Conservation (phyloP, 2,113 vertebrate species). For the Callaeas wilsoni region DNA sequence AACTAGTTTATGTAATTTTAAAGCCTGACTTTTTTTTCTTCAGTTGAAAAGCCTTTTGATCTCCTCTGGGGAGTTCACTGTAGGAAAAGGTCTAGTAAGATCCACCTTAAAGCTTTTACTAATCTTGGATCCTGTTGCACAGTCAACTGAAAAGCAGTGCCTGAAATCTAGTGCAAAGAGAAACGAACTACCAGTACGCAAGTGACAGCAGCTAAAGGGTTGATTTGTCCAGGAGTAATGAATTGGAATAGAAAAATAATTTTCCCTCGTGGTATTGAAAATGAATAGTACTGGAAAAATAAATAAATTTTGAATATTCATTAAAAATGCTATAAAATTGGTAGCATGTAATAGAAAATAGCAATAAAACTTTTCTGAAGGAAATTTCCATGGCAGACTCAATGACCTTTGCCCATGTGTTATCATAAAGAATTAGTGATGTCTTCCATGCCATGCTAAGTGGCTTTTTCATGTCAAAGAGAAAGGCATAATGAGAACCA, state of each 20-base stretch:
- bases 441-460: background rate
- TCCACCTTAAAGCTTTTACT: background rate
- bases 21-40: background rate
- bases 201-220: background rate
- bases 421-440: background rate
- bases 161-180: background rate
- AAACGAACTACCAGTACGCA: background rate
- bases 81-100: background rate
- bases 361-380: background rate
- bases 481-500: background rate
- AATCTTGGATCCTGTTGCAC: background rate
- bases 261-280: background rate
- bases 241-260: background rate
- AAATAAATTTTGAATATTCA: background rate
- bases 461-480: background rate
- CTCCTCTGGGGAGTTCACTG: background rate
- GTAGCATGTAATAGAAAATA: background rate
- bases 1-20: background rate
- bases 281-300: background rate
- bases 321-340: background rate
- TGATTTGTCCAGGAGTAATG: background rate
- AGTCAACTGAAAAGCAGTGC: background rate
- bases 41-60: background rate
- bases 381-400: background rate
- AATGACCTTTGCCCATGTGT: background rate